phyloP scores from a whole-genome alignment of 2,113 vertebrate species.

The Reinhardtius hippoglossoides region DNA sequence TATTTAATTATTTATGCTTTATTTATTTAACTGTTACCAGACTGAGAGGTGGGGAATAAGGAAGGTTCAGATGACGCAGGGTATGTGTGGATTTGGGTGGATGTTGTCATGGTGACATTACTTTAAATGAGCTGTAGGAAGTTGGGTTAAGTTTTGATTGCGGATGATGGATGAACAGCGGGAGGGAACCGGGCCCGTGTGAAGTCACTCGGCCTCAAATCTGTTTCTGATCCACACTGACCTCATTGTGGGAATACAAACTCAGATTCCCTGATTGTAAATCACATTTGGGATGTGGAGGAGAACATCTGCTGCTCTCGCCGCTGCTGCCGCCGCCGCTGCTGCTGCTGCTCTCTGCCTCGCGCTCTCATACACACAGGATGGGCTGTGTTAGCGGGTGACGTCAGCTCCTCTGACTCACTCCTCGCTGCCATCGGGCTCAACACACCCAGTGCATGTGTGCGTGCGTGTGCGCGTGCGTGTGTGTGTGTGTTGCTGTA shows the following conservation, averaged over 20 bases:
- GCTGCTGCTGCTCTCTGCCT: slow-evolving; percentile 4
- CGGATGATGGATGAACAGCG: slow-evolving; percentile 32
- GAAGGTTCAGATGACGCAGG: not conserved
- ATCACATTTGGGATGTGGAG: slow-evolving; percentile 65
- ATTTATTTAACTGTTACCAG: not conserved
- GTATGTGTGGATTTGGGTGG: slow-evolving; percentile 4
- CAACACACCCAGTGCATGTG: slow-evolving; percentile 67
- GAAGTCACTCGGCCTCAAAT: slow-evolving; percentile 39
- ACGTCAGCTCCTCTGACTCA: slow-evolving; percentile 81
- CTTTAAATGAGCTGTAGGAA: slow-evolving; percentile 47
- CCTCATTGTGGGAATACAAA: slow-evolving; percentile 72
- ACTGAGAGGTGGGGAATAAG: slow-evolving; percentile 1
- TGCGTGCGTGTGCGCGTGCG: slow-evolving; percentile 10
- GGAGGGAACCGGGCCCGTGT: slow-evolving; percentile 37
- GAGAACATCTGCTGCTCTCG: slow-evolving; percentile 78
- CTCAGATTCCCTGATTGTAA: slow-evolving; percentile 67
- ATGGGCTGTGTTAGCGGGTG: slow-evolving; percentile 71
- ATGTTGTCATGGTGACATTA: slow-evolving; percentile 25
- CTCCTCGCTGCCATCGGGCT: slow-evolving; percentile 67
- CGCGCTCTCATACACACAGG: slow-evolving; percentile 52
- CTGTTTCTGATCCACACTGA: slow-evolving; percentile 74
- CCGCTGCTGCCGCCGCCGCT: not conserved
- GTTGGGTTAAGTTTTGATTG: slow-evolving; percentile 47
- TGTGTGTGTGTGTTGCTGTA: slow-evolving; percentile 38
- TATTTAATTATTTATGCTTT: not conserved